A percentile compares a stretch with the other conserved stretches of the same genome.
Evolutionary conservation across 30 jellyfish, hydroid and myxozoan genomes (phyloP).

Genomic region (Aurelia coerulea): DNA sequence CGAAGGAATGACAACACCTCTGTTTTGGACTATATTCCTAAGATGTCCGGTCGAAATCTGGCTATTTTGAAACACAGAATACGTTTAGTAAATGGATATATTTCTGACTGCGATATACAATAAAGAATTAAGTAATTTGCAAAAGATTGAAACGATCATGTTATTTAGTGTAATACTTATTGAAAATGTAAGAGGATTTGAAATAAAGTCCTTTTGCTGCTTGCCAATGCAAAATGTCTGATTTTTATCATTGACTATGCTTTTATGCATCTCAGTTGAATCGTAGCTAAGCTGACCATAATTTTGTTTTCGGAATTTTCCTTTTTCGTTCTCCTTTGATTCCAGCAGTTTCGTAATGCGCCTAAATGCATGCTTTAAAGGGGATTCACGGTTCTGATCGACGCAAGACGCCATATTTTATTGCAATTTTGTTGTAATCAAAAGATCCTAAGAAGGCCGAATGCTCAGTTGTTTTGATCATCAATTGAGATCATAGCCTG

Average conservation of each 20-base stretch:
- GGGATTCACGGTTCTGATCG: too few relatives aligned
- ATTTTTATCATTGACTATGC: background rate
- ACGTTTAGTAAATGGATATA: background rate
- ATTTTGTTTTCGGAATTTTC: background rate
- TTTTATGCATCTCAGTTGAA: background rate
- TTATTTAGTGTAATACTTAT: background rate
- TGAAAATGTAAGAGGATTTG: background rate
- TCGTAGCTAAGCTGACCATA: background rate
- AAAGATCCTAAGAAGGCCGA: too few relatives aligned
- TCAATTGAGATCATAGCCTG: too few relatives aligned
- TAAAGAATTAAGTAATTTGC: too few relatives aligned
- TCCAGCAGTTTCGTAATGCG: too few relatives aligned
- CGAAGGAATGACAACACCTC: background rate
- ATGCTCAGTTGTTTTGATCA: too few relatives aligned
- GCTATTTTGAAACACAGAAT: conserved; percentile 31
- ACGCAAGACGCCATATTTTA: too few relatives aligned
- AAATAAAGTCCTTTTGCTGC: background rate
- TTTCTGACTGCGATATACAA: conserved; percentile 7
- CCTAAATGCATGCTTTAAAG: too few relatives aligned
- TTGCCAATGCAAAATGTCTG: too few relatives aligned
- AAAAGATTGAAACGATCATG: background rate
- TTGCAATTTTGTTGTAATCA: too few relatives aligned
- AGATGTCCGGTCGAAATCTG: conserved; percentile 23
- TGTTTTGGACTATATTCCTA: conserved; percentile 16
- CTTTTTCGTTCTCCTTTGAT: background rate